Percentiles rank a stretch among this genome's conserved stretches.
Conservation (phyloP, 1,140 invertebrate species). For the Cecropterus lyciades region DNA sequence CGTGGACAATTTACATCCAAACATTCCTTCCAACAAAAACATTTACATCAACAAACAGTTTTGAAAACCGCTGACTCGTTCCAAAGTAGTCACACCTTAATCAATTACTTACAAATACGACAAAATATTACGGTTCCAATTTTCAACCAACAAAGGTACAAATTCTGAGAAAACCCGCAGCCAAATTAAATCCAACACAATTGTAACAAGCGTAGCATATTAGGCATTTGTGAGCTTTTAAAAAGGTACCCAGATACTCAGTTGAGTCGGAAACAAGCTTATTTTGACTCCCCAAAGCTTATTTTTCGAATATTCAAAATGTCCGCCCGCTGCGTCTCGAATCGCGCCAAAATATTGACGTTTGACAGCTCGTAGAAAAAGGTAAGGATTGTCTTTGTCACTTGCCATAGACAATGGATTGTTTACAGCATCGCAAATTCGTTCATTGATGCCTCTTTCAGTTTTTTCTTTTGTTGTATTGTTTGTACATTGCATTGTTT, state of each 20-base stretch:
- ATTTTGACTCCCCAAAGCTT: slow-evolving; percentile 17
- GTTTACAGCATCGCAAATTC: slow-evolving; percentile 67
- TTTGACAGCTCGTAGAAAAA: slow-evolving; percentile 68
- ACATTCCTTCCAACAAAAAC: slow-evolving; percentile 8
- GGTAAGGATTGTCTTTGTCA: slow-evolving; percentile 55
- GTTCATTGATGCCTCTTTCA: slow-evolving; percentile 43
- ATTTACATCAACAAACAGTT: slow-evolving; percentile 7
- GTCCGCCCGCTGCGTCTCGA: slow-evolving; percentile 63
- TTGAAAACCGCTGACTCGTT: slow-evolving; percentile 14
- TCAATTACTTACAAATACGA: slow-evolving; percentile 42
- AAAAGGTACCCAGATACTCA: slow-evolving; percentile 8
- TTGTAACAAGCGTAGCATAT: slow-evolving; percentile 57
- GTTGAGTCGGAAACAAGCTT: slow-evolving; percentile 16
- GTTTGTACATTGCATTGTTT: slow-evolving; percentile 42
- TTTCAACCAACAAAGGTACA: slow-evolving; percentile 19
- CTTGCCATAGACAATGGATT: slow-evolving; percentile 65
- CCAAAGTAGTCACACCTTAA: slow-evolving; percentile 41
- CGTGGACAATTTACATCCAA: slow-evolving; percentile 25
- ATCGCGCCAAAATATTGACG: slow-evolving; percentile 80
- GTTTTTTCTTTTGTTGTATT: slow-evolving; percentile 49
- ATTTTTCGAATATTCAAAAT: slow-evolving; percentile 26
- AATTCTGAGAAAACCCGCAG: slow-evolving; percentile 52
- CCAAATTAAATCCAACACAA: slow-evolving; percentile 53
- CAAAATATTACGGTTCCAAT: slow-evolving; percentile 7
- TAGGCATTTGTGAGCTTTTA: slow-evolving; percentile 45